Evolutionary conservation across 2,888 invertebrate species (phyloP), one percentile per base, ranked within the genome.

Genomic region (Pseudococcus jackbeardsleyi): DNA sequence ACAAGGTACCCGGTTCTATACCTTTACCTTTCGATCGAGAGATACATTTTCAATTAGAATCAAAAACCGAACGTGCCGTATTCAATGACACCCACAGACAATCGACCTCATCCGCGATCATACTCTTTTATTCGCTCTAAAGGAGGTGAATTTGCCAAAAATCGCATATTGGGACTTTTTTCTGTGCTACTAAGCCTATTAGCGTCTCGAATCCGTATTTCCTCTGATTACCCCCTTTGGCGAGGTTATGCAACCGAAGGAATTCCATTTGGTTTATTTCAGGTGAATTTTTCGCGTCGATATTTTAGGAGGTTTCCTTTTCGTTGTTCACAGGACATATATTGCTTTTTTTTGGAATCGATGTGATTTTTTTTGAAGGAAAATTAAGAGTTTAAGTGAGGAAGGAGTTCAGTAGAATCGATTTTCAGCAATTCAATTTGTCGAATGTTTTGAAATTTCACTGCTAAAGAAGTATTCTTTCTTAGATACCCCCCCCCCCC

Each of bases 21-120:
- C 26, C 26, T 77, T 82, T 48, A 48, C 46, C 42, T 48, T 19
- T 19, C 79, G 8, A 42, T 19, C 46, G 46, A 72, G 11, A 33
- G 26, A 72, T 72, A 72, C 12, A 72, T 72, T 33, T 72, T 72
- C 68, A 72, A 72, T 72, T 72, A 26, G 11, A 72, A 72, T 26
- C 26, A 15, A 72, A 33, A 72, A 26, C 12, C 68, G 68, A 72
- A 72, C 68, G 68, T 72, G 68, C 68, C 11, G 7, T 15, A 33
- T 12, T 72, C 68, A 72, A 72, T 72, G 68, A 72, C 59, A 59
- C 19, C 59, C 19, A 59, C 59, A 1, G 7, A 59, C 59, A 59
- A 59, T 59, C 11, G 19, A 8, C 59, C 50, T 50, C 19, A 59
- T 7, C 6, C 59, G 59, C 59, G 59, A 19, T 19, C 8, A 11